Conservation (phyloP, 2,797 vertebrate species). For the Passerculus sandwichensis region DNA sequence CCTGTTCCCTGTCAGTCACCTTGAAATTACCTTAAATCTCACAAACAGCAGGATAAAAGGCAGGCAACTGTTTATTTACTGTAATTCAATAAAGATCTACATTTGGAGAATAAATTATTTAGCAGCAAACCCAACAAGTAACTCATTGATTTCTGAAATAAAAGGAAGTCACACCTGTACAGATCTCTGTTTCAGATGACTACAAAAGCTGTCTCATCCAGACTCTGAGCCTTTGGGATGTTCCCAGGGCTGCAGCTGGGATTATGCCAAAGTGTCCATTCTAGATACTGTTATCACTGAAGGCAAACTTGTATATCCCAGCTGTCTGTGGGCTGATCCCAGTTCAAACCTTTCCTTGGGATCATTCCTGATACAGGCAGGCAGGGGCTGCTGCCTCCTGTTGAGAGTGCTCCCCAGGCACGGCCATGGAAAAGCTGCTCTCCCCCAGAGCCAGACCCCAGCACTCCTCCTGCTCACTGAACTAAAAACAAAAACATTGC, state of each 20-base stretch:
- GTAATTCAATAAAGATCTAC: neutral
- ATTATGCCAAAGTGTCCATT: neutral
- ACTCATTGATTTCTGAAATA: neutral
- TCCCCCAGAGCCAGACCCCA: neutral
- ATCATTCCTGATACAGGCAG: neutral
- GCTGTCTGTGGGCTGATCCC: neutral
- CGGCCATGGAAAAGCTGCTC: neutral
- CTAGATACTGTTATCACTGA: neutral
- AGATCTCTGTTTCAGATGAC: neutral
- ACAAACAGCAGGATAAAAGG: neutral
- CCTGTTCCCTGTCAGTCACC: neutral
- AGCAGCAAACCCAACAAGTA: neutral
- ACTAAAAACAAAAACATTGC: neutral
- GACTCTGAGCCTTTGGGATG: fast-evolving
- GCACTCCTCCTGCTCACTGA: neutral
- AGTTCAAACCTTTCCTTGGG: neutral
- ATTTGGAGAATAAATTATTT: neutral
- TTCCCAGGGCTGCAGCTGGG: neutral
- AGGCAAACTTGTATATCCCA: neutral
- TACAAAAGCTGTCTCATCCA: neutral
- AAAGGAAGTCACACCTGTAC: neutral
- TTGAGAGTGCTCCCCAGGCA: neutral
- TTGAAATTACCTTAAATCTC: neutral
- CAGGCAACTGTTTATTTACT: neutral
- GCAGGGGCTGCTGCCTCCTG: neutral